Base-by-base conservation (phyloP, 2,888 invertebrate species). In the Bibio marci region DNA sequence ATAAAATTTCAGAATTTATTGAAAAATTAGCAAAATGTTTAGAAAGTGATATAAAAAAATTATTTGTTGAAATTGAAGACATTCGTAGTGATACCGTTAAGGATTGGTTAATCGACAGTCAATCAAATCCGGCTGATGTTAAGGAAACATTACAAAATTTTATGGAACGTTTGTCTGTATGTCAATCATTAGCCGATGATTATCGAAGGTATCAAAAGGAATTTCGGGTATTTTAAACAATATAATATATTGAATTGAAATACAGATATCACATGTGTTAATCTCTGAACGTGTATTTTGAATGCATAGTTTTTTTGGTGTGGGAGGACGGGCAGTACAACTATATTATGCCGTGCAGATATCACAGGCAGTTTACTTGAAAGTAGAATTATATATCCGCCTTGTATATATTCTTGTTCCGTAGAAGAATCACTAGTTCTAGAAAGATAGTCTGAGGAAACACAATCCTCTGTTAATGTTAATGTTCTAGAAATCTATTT, bases 201-300 rank as follows among this genome's bases (percentile, higher is more conserved):
- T 86, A 77, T 53, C 74, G 80, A 45, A 70, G 71, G 1, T 80
- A 83, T 64, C 90, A 91, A 58, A 86, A 81, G 55, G 74, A 80
- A 52, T 87, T 90, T 52, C 79, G 80, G 66, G 83, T 82, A 58
- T 47, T n/a, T n/a, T n/a, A n/a, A n/a, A n/a, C n/a, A n/a, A n/a
- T n/a, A 44, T 45, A 35, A 26, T 26, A 28, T 37, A 12, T 37
- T 12, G 30, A 40, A 17, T 32, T 41, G n/a, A n/a, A n/a, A 13
- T 35, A 6, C 13, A 37, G 28, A 17, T 15, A 26, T 25, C 8
- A 42, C 2, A 12, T 36, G 14, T n/a, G n/a, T n/a, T n/a, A n/a
- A n/a, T n/a, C n/a, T n/a, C n/a, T n/a, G n/a, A n/a, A n/a, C n/a
- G n/a, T n/a, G n/a, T n/a, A n/a, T n/a, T n/a, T n/a, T n/a, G n/a